Evolutionary conservation across 2,888 invertebrate genomes (phyloP).

Genomic region (Labia minor): DNA sequence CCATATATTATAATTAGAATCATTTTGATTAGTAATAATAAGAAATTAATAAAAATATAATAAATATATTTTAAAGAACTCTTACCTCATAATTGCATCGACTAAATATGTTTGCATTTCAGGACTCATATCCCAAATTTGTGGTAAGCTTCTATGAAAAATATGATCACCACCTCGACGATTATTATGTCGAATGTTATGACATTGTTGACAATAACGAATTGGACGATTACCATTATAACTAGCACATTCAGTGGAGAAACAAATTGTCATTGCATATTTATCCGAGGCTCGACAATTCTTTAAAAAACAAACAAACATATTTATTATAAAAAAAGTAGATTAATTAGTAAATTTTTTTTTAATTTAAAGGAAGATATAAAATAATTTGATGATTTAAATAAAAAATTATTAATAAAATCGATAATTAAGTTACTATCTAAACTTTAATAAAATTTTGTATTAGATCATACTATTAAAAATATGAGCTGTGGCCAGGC

Average conservation of each 20-base stretch:
- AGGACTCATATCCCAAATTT: slow-evolving; percentile 78
- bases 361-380: slow-evolving; percentile 18
- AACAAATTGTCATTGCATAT: slow-evolving; percentile 89
- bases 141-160: slow-evolving; percentile 74
- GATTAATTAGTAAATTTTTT: slow-evolving; percentile 3
- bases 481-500: too few species aligned
- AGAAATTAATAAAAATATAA: too few species aligned
- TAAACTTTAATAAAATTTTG: too few species aligned
- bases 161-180: slow-evolving; percentile 82
- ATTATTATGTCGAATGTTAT: slow-evolving; percentile 78
- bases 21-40: too few species aligned
- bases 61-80: too few species aligned
- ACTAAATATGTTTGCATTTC: slow-evolving; percentile 90
- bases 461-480: too few species aligned
- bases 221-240: slow-evolving; percentile 95
- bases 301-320: slow-evolving; percentile 40
- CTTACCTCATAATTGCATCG: slow-evolving; percentile 82
- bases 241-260: slow-evolving; percentile 91
- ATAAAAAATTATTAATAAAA: too few species aligned
- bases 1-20: too few species aligned
- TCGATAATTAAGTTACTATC: too few species aligned
- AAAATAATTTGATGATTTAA: too few species aligned
- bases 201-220: slow-evolving; percentile 81
- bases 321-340: not conserved
- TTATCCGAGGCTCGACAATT: slow-evolving; percentile 88